Conservation (phyloP, 1,140 invertebrate species). For the Tyrophagus putrescentiae region DNA sequence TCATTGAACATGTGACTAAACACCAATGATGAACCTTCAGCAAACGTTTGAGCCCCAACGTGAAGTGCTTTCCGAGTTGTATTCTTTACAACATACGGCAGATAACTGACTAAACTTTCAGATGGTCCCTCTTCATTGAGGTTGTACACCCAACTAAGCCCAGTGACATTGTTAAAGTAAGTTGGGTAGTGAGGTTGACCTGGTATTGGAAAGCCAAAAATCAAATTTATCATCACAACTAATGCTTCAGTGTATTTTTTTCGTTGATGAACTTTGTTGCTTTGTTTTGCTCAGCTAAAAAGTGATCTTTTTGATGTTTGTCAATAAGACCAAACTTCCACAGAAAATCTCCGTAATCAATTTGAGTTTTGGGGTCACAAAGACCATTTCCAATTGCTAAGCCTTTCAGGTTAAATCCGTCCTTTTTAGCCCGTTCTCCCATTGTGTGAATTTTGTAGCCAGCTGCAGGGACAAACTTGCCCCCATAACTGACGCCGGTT, state of each 20-base stretch:
- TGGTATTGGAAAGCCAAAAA: slow-evolving; percentile 46
- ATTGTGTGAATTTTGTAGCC: slow-evolving; percentile 55
- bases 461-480: slow-evolving; percentile 58
- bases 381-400: slow-evolving; percentile 71
- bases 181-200: slow-evolving; percentile 37
- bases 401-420: slow-evolving; percentile 34
- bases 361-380: slow-evolving; percentile 51
- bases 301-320: slow-evolving; percentile 30
- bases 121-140: too few species aligned
- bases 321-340: slow-evolving; percentile 65
- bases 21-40: slow-evolving; percentile 44
- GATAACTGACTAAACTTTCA: slow-evolving; percentile 33
- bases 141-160: slow-evolving; percentile 61
- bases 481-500: slow-evolving; percentile 30
- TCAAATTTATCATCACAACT: slow-evolving; percentile 40
- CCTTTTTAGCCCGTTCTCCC: slow-evolving; percentile 24
- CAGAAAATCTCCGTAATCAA: slow-evolving; percentile 57
- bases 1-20: slow-evolving; percentile 52
- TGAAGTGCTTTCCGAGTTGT: slow-evolving; percentile 54
- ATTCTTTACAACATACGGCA: slow-evolving; percentile 33
- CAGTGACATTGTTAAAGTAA: slow-evolving; percentile 59
- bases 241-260: slow-evolving; percentile 23
- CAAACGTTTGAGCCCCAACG: slow-evolving; percentile 57
- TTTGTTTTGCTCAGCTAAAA: slow-evolving; percentile 31
- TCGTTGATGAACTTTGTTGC: slow-evolving; percentile 13